These are phyloP conservation scores for Deroptyus accipitrinus DNA, from an alignment of 2,113 vertebrate species.

Conservation along the genomic window DNA sequence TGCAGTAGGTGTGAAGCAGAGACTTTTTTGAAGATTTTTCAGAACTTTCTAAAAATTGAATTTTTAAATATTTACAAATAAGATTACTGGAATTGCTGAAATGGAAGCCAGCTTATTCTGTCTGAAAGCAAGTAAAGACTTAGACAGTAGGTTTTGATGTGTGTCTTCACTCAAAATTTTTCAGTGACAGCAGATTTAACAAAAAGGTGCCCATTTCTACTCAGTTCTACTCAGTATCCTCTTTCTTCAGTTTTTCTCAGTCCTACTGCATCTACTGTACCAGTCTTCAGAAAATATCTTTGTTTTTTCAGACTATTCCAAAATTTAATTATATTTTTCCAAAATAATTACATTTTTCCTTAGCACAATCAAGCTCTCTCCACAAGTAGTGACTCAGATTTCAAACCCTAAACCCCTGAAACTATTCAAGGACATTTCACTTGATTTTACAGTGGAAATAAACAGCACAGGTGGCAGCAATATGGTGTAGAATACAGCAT, in stretches of 20 bases:
- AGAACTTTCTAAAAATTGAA: not conserved
- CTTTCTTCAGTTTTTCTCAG: not conserved
- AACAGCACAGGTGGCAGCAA: not conserved
- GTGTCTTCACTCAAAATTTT: not conserved
- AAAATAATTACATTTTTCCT: not conserved
- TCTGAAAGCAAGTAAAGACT: not conserved
- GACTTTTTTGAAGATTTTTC: not conserved
- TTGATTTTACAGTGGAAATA: not conserved
- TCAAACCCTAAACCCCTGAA: not conserved
- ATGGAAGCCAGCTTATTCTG: not conserved
- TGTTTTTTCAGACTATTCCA: not conserved
- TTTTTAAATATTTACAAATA: not conserved
- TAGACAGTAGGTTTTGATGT: not conserved
- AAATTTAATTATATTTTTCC: not conserved
- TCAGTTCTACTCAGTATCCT: not conserved
- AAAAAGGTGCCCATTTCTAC: not conserved
- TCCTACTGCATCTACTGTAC: not conserved
- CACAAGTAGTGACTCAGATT: not conserved
- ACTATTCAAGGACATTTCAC: not conserved
- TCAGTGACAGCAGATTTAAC: not conserved
- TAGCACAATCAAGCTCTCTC: not conserved
- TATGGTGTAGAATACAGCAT: not conserved
- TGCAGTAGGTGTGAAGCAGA: not conserved
- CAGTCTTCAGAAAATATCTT: not conserved
- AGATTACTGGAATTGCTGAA: not conserved